Evolutionary conservation across 2,113 vertebrate genomes (phyloP).

Genomic region (Oceanodroma tethys): DNA sequence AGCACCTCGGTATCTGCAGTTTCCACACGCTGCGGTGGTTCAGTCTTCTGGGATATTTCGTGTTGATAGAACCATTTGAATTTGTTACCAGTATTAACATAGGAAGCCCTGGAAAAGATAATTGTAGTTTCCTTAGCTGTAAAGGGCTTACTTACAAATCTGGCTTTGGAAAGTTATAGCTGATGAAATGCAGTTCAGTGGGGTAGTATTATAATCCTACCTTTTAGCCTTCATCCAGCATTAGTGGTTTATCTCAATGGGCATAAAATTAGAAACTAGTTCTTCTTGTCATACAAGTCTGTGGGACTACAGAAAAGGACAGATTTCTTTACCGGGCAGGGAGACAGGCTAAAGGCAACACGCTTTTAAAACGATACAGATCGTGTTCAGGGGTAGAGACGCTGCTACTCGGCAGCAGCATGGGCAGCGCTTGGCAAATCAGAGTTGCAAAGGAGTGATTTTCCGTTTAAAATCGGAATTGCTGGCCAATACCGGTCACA

Average conservation of each 20-base stretch:
- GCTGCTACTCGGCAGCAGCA: neutral
- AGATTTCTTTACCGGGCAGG: slow-evolving; percentile 38
- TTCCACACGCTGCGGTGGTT: slow-evolving; percentile 83
- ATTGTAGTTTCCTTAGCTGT: slow-evolving; percentile 81
- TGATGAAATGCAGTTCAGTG: slow-evolving; percentile 81
- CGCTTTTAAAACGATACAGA: slow-evolving; percentile 52
- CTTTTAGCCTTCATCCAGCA: slow-evolving; percentile 81
- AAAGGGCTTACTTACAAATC: slow-evolving; percentile 85
- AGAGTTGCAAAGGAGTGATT: slow-evolving; percentile 22
- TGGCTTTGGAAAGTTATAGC: slow-evolving; percentile 83
- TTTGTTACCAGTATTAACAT: slow-evolving; percentile 86
- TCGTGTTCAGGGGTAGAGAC: slow-evolving; percentile 20
- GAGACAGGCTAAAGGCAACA: slow-evolving; percentile 45
- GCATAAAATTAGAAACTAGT: slow-evolving; percentile 84
- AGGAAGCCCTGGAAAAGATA: slow-evolving; percentile 80
- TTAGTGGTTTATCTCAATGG: slow-evolving; percentile 82
- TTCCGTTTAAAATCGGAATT: neutral
- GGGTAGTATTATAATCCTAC: slow-evolving; percentile 81
- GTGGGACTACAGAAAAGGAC: slow-evolving; percentile 60
- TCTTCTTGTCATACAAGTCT: slow-evolving; percentile 79
- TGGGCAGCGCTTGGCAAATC: neutral
- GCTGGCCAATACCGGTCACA: neutral
- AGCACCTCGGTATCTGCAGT: slow-evolving; percentile 85
- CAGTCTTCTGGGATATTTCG: slow-evolving; percentile 85
- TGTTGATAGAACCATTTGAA: slow-evolving; percentile 85